These are phyloP conservation scores for Chrysodeixis includens DNA, from an alignment of 2,888 invertebrate genomes.

Conservation along the genomic window DNA sequence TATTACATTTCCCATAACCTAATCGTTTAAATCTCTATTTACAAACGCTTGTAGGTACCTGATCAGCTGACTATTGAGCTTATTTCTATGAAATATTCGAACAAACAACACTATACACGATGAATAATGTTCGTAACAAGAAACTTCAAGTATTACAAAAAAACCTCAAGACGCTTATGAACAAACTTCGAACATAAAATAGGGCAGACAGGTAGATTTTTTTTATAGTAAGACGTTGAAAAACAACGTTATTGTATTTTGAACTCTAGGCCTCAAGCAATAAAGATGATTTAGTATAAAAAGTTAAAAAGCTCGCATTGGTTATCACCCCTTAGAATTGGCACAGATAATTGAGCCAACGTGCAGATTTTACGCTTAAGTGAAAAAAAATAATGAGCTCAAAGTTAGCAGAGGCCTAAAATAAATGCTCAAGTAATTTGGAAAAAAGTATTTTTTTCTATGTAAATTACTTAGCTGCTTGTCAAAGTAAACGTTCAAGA, in stretches of 20 bases:
- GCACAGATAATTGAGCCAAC: slow-evolving; percentile 13
- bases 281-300: neutral
- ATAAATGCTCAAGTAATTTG: neutral
- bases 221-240: slow-evolving; percentile 38
- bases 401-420: neutral
- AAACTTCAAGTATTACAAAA: slow-evolving; percentile 54
- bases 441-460: neutral
- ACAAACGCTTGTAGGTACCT: neutral
- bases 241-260: slow-evolving; percentile 22
- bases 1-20: neutral
- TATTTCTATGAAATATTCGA: slow-evolving; percentile 24
- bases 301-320: neutral
- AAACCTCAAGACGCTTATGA: slow-evolving; percentile 48
- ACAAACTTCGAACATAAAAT: slow-evolving; percentile 54
- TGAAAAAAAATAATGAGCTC: slow-evolving; percentile 4
- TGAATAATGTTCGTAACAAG: slow-evolving; percentile 34
- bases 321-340: slow-evolving; percentile 18
- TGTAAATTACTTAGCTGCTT: neutral
- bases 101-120: slow-evolving; percentile 23
- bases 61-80: slow-evolving; percentile 23
- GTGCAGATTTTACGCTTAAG: neutral
- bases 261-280: slow-evolving; percentile 24
- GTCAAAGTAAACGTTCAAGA: neutral
- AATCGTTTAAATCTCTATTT: neutral
- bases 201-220: slow-evolving; percentile 54